Evolutionary conservation across 2,113 vertebrate genomes (phyloP).

Genomic region (Canis aureus): DNA sequence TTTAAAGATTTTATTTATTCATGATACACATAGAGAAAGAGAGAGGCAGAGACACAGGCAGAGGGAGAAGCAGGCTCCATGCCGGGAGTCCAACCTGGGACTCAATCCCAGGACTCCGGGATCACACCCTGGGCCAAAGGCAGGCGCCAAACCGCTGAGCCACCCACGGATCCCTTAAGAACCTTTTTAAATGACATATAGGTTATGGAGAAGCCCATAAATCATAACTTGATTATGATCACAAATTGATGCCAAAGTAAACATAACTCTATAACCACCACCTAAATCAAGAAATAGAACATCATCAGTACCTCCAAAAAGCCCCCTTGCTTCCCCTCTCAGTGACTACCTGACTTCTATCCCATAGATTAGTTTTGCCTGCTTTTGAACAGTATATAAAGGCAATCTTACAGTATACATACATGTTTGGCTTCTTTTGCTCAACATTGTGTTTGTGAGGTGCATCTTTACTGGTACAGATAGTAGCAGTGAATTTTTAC

Average conservation of each 20-base stretch:
- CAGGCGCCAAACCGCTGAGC: no score
- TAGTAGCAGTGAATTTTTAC: not conserved
- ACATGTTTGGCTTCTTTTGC: not conserved
- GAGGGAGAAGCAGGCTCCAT: no score
- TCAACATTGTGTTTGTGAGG: not conserved
- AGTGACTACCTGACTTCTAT: not conserved
- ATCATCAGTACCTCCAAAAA: not conserved
- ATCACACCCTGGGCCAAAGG: no score
- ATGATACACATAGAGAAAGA: no score
- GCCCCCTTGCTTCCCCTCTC: fast-evolving
- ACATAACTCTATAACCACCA: not conserved
- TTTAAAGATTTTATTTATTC: no score
- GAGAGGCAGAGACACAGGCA: no score
- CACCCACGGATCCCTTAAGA: no score
- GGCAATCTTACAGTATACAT: not conserved
- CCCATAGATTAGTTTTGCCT: not conserved
- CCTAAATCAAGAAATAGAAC: not conserved
- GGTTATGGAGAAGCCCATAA: not conserved
- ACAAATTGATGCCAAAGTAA: not conserved
- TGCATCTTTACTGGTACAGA: not conserved
- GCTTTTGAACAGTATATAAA: not conserved
- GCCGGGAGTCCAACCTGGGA: no score
- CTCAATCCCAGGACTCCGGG: no score
- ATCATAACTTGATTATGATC: not conserved
- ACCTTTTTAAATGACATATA: not conserved